A percentile compares a stretch with the other conserved stretches of the same genome.
These are phyloP conservation scores for Drosophila infuscata DNA, from an alignment of 2,888 invertebrate species.

Conservation along the genomic window DNA sequence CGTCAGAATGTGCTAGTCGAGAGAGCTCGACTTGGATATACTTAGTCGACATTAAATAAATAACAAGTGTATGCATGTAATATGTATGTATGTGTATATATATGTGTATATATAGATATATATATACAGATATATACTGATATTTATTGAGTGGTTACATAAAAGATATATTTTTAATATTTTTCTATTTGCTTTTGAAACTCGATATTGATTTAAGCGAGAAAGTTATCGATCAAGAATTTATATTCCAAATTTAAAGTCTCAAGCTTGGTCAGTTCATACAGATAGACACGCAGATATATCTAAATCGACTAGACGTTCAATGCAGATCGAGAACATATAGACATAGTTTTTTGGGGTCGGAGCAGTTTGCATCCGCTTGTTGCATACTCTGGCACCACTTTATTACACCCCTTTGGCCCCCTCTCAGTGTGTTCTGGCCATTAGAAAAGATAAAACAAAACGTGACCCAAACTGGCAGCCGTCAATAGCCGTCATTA, in stretches of 20 bases:
- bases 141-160: too few relatives aligned
- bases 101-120: too few relatives aligned
- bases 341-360: not conserved
- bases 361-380: not conserved
- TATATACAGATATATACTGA: too few relatives aligned
- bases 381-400: not conserved
- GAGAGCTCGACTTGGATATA: not conserved
- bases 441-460: constrained; percentile 20
- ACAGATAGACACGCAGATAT: not conserved
- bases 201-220: not conserved
- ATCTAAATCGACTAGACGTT: not conserved
- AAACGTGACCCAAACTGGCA: constrained; percentile 43
- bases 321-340: not conserved
- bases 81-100: not conserved
- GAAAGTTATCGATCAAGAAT: not conserved
- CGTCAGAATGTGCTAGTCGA: not conserved
- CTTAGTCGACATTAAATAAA: not conserved
- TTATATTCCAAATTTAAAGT: not conserved
- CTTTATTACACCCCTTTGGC: not conserved
- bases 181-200: too few relatives aligned
- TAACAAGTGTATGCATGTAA: not conserved
- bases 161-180: too few relatives aligned
- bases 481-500: constrained; percentile 58
- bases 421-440: not conserved
- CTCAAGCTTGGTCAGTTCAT: not conserved